Evolutionary conservation across 1,140 invertebrate genomes (phyloP).

Genomic region (Cyphomyrmex costatus): DNA sequence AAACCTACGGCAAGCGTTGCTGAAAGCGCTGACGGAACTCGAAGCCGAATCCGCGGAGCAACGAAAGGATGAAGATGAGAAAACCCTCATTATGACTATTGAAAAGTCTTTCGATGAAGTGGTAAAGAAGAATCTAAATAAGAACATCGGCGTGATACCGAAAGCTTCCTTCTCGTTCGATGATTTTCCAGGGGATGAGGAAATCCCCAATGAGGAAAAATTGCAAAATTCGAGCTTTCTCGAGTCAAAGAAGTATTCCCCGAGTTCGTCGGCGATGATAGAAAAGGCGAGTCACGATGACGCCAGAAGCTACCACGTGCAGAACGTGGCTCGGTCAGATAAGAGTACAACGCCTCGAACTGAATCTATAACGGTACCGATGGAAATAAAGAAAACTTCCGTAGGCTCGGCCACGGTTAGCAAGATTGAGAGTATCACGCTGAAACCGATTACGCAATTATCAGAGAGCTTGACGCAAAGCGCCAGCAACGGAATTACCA

Average conservation of each 20-base stretch:
- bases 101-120: slow-evolving; percentile 50
- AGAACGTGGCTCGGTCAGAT: slow-evolving; percentile 72
- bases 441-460: slow-evolving; percentile 68
- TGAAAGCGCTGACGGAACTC: slow-evolving; percentile 90
- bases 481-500: slow-evolving; percentile 79
- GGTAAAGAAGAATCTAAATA: slow-evolving; percentile 75
- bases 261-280: slow-evolving; percentile 68
- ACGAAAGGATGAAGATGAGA: slow-evolving; percentile 77
- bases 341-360: slow-evolving; percentile 65
- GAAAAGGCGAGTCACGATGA: slow-evolving; percentile 75
- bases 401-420: slow-evolving; percentile 53
- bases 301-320: slow-evolving; percentile 76
- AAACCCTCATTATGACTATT: background rate
- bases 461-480: slow-evolving; percentile 79
- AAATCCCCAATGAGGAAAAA: slow-evolving; percentile 82
- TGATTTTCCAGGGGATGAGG: slow-evolving; percentile 79
- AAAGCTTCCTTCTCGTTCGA: slow-evolving; percentile 80
- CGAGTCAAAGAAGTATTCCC: slow-evolving; percentile 78
- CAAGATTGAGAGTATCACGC: slow-evolving; percentile 70
- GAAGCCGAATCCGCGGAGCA: slow-evolving; percentile 87
- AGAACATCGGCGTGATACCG: slow-evolving; percentile 70
- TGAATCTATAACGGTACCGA: slow-evolving; percentile 61
- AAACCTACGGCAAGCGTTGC: slow-evolving; percentile 90
- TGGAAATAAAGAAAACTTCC: slow-evolving; percentile 68
- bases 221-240: slow-evolving; percentile 84